Base-by-base conservation (phyloP, 1,140 invertebrate species). In the Eumeta japonica region DNA sequence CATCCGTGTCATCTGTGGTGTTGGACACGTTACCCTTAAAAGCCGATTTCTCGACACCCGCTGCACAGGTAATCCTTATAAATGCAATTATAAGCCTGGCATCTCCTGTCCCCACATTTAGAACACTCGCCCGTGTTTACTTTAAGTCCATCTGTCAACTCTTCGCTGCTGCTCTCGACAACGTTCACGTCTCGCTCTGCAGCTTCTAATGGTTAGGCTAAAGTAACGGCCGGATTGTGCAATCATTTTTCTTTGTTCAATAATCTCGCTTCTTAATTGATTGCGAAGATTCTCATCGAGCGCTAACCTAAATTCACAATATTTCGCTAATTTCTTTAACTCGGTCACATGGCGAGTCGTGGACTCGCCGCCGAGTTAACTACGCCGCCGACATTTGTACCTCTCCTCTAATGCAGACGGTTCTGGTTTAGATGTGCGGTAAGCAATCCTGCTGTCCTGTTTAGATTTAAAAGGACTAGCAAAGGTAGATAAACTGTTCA, bases 271-370 rank as follows among this genome's bases (percentile, higher is more conserved):
- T 2, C 3, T 10, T 12, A 32, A 16, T 24, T 39, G 37, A 39
- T 39, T 30, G 2, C 38, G 29, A n/a, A 40, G 18, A 12, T 34
- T 40, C 3, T 40, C 38, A 11, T 40, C 31, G 10, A 40, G 15
- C 2, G 2, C 12, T 2, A 20, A 2, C 4, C 16, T 11, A 28
- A 40, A 40, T 9, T 40, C 30, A 34, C 38, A n/a, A n/a, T n/a
- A 40, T 34, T 28, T 14, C 2, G 38, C 5, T 12, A 32, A 2
- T n/a, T 10, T 34, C 13, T 40, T 40, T 14, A 40, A 16, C 12
- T 40, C 31, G 2, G 30, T 24, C 18, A 34, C 17, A 30, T 33
- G 34, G 11, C 34, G 14, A 10, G 18, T 10, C 2, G 34, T 15
- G 2, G 30, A 28, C 30, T 40, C 27, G 11, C 38, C 38, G 10